Base-by-base conservation (phyloP, 92 coral and sea anemone genomes). In the Bergia sp. region DNA sequence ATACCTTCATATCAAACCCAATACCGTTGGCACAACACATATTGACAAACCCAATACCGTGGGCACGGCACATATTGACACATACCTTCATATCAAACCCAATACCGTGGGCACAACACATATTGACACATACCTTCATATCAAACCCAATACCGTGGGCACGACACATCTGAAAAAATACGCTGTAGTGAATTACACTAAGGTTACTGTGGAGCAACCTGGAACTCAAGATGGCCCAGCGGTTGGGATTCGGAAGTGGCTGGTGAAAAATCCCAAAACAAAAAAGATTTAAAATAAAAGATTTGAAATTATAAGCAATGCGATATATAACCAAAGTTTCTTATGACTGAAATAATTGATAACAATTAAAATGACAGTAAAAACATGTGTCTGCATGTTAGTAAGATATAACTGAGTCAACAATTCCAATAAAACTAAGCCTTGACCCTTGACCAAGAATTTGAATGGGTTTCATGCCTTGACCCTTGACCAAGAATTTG, bases 141-240 rank as follows among this genome's bases (percentile, higher is more conserved):
- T 97, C 99, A 90, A 94, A 97, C 16, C 99, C 99, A 82, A 97
- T 97, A n/a, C 99, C 99, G 77, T 97, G 99, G 16, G 99, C 99
- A 36, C 99, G 99, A 84, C 99, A 97, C 99, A 97, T 97, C 90
- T 97, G 99, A 82, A 97, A 97, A 89, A 97, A 97, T 83, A 97
- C 99, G 42, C 99, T 97, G 93, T 95, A 97, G 75, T 97, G 99
- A 58, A 97, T 97, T 61, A 97, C 99, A 85, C 99, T 97, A 77
- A 97, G 88, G 86, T 97, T 97, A 88, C 97, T 95, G 94, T 97
- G 99, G 82, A 85, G 91, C 23, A 97, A 93, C 57, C 92, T 93
- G 42, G 98, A 92, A 82, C 99, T 97, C 11, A 95, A 29, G 78
- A 97, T 97, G 37, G 97, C 96, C 88, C 92, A 97, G 50, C 99